These are phyloP conservation scores for Enteromius radiatus DNA, from an alignment of 2,797 vertebrate genomes.

Conservation along the genomic window DNA sequence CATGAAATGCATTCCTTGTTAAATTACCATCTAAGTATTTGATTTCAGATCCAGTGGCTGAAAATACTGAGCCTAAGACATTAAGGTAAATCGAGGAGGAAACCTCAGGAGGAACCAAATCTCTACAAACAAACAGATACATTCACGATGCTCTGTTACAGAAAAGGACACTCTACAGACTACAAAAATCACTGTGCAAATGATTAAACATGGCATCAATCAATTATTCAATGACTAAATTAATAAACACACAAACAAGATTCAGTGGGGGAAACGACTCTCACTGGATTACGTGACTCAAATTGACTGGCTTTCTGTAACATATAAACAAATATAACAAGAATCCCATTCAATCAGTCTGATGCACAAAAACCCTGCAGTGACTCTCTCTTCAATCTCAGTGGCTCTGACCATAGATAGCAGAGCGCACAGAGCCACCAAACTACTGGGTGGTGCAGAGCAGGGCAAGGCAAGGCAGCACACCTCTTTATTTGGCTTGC, in stretches of 20 bases:
- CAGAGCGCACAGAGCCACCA: slow-evolving; percentile 59
- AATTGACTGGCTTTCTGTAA: neutral
- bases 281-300: slow-evolving; percentile 4
- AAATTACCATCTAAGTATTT: neutral
- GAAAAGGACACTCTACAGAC: slow-evolving; percentile 19
- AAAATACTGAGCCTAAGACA: neutral
- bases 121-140: slow-evolving; percentile 8
- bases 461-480: slow-evolving; percentile 57
- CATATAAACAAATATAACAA: neutral
- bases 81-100: neutral
- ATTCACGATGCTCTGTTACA: slow-evolving; percentile 6
- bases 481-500: slow-evolving; percentile 81
- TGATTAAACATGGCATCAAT: slow-evolving; percentile 15
- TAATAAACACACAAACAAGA: slow-evolving; percentile 36
- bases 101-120: neutral
- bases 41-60: neutral
- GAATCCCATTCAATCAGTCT: neutral
- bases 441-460: slow-evolving; percentile 56
- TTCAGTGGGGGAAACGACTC: slow-evolving; percentile 9
- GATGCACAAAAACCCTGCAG: slow-evolving; percentile 14
- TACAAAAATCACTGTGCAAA: slow-evolving; percentile 52
- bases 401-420: slow-evolving; percentile 76
- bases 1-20: neutral
- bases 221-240: slow-evolving; percentile 33
- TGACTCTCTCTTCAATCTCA: slow-evolving; percentile 37